Base-by-base conservation (phyloP, 2,797 vertebrate species). In the Corythornis leucogaster region DNA sequence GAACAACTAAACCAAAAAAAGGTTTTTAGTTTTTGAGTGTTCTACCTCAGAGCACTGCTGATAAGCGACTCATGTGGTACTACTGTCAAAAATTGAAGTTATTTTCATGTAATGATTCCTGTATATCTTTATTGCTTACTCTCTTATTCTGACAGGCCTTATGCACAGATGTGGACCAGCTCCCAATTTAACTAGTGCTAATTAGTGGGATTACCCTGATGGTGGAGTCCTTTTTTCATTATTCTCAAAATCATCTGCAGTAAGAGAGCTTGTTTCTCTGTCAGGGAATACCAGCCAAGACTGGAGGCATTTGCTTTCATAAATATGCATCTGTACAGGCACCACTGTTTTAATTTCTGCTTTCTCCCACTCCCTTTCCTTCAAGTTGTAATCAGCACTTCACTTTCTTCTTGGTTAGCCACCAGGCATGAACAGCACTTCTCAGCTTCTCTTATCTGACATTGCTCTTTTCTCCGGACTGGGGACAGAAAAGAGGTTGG, bases 1-100 rank as follows among this genome's bases (percentile, higher is more conserved):
- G 61, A 42, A 43, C 61, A 87, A 24, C 68, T 89, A 84, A 93
- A 57, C 40, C 9, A n/a, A 57, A 80, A 91, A 91, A 35, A 31
- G 1, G 7, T 14, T 62, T 87, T 78, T 63, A 40, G 46, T 66
- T 82, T 88, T 82, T 54, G 22, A 0, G 2, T 22, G 2, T 55
- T 4, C 9, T 71, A 48, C 50, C 57, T 90, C 4, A 15, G 33
- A 90, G 68, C 50, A n/a, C 38, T 92, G 75, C 33, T 93, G 89
- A 69, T 51, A 77, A 68, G 64, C 14, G 48, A 15, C 74, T 40
- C 5, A 10, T 15, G 6, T 18, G 33, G 16, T 71, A 24, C 24
- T 64, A 16, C 50, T 93, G 75, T 94, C 57, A 87, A 33, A 79
- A 90, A 63, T 18, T 6, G 28, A 28, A 33, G 14, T 70, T 64